Conservation (phyloP, 2,888 invertebrate genomes). For the Camponotus fellah region DNA sequence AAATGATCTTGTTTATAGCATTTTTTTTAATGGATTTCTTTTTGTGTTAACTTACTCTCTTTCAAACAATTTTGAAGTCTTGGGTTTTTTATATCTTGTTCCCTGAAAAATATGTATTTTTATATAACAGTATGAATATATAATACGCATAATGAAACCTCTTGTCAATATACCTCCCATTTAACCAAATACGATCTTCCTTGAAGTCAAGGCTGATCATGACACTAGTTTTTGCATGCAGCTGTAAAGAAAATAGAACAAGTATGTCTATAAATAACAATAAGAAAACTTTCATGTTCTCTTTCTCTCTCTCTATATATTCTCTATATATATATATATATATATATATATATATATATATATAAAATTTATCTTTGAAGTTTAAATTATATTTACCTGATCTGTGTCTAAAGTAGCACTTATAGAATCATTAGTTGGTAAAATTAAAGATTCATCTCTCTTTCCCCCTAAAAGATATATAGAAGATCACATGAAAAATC, state of each 20-base stretch:
- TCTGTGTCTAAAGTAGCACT: constrained; percentile 95
- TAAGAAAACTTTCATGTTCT: background rate
- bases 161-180: constrained; percentile 88
- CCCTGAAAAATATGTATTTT: constrained; percentile 85
- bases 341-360: no score
- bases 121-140: background rate
- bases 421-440: constrained; percentile 98
- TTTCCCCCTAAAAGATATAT: constrained; percentile 94
- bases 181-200: constrained; percentile 95
- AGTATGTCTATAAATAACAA: no score
- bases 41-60: constrained; percentile 88
- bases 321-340: no score
- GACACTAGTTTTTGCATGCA: constrained; percentile 97
- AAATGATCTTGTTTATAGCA: background rate
- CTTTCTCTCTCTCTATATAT: no score
- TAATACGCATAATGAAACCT: background rate
- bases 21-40: constrained; percentile 3
- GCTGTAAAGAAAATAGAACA: constrained; percentile 85
- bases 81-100: constrained; percentile 91
- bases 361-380: background rate
- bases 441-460: constrained; percentile 95
- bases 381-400: constrained; percentile 88
- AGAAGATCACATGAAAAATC: constrained; percentile 49
- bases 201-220: constrained; percentile 91
- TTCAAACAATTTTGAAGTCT: constrained; percentile 92